Conservation (phyloP, 2,888 invertebrate genomes). For the Drosophila koepferae region DNA sequence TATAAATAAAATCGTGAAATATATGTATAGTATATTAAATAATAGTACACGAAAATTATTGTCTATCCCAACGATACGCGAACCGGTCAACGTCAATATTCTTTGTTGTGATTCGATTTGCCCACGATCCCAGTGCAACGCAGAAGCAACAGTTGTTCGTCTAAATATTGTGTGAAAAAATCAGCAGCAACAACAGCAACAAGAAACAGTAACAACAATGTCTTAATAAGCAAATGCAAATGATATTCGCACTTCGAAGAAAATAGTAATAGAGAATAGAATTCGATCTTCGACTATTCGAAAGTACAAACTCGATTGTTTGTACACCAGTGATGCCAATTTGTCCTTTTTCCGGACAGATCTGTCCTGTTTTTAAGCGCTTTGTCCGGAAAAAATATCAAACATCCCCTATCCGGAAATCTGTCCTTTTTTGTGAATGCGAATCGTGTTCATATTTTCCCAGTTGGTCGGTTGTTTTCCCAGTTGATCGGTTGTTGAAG, state of each 20-base stretch:
- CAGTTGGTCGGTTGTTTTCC: too few relatives aligned
- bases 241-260: slow-evolving; percentile 44
- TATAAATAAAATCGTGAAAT: slow-evolving; percentile 5
- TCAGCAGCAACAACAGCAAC: neutral
- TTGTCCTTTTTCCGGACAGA: too few relatives aligned
- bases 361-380: too few relatives aligned
- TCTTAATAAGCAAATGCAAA: slow-evolving; percentile 30
- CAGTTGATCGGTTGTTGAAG: too few relatives aligned
- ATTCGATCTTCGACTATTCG: slow-evolving; percentile 62
- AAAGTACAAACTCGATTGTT: slow-evolving; percentile 62
- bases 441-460: too few relatives aligned
- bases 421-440: too few relatives aligned
- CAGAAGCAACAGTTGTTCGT: slow-evolving; percentile 54
- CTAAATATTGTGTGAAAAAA: slow-evolving; percentile 22
- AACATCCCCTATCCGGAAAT: too few relatives aligned
- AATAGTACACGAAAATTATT: neutral
- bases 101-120: slow-evolving; percentile 26
- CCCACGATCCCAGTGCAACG: slow-evolving; percentile 35
- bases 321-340: too few relatives aligned
- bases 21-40: slow-evolving; percentile 12
- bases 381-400: too few relatives aligned
- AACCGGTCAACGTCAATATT: slow-evolving; percentile 26
- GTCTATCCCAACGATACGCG: neutral
- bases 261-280: slow-evolving; percentile 39
- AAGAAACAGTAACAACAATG: neutral